Conservation (phyloP, 2,113 vertebrate genomes). For the Burhinus bistriatus region DNA sequence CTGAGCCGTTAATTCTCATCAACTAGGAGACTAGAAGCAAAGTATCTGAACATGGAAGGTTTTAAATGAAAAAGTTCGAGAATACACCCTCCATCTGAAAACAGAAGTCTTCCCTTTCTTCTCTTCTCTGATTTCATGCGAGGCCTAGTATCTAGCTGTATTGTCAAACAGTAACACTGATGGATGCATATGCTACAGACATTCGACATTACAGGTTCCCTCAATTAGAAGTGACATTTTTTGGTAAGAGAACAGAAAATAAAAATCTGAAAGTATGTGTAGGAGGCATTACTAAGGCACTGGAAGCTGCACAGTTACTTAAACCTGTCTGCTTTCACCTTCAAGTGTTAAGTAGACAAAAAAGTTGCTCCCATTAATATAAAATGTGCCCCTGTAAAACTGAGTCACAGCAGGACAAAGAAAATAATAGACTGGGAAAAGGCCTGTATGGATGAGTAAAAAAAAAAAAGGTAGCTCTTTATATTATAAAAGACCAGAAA, state of each 20-base stretch:
- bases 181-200: neutral
- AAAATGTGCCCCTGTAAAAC: neutral
- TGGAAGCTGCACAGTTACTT: neutral
- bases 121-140: neutral
- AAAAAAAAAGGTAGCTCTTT: neutral
- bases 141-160: neutral
- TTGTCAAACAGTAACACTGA: neutral
- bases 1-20: neutral
- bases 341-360: neutral
- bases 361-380: neutral
- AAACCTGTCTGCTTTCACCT: neutral
- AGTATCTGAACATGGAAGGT: neutral
- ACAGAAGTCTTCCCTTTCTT: neutral
- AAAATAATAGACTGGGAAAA: neutral
- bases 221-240: neutral
- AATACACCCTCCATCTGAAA: neutral
- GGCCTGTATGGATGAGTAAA: neutral
- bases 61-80: neutral
- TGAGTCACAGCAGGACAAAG: neutral
- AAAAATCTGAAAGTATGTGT: neutral
- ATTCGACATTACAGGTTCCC: neutral
- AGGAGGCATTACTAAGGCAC: neutral
- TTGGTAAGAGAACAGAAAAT: neutral
- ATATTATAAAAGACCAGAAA: neutral
- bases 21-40: neutral